Base-by-base conservation (phyloP, 2,888 invertebrate genomes). In the Meiosimyza decipiens region DNA sequence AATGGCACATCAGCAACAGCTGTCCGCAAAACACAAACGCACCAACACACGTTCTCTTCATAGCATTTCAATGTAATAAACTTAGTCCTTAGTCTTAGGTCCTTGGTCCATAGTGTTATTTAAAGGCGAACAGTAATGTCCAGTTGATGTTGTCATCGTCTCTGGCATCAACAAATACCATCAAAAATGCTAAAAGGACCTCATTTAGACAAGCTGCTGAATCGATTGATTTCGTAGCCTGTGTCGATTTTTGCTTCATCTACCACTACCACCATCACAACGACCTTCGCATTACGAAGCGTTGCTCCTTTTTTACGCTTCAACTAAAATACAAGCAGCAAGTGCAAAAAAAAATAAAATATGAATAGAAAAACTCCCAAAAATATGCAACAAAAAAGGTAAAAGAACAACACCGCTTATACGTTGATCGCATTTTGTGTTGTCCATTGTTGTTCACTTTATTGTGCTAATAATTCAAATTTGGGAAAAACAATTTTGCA, bases 1-100 rank as follows among this genome's bases (percentile, higher is more conserved):
- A 76, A 78, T 74, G 76, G 74, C 78, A 78, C 77, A 78, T 79
- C 78, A 79, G 79, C 79, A 79, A 79, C 79, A 79, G 79, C 79
- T 79, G 79, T 77, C 76, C 75, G 64, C 40, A 33, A 40, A 40
- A 7, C 40, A 40, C 40, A 40, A 40, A 40, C 40, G 68, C 63
- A 54, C 59, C 69, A 70, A 75, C 72, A 73, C 18, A 55, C 22
- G 16, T 6, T 28, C 12, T 33, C 63, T 13, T 28, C 28, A 64
- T 40, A 60, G 51, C 16, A 63, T 57, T 68, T 15, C 4, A 33
- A 33, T 22, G 40, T 16, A 18, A 22, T 18, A 47, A 50, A 16
- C 64, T 16, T 64, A 49, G 40, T 40, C 40, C 1, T 49, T 33
- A 13, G 51, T 51, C 69, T 9, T 40, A 28, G 28, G 28, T 40